Evolutionary conservation across 2,797 vertebrate species (phyloP), one percentile per base, ranked within the genome.

Genomic region (Tapirus indicus): DNA sequence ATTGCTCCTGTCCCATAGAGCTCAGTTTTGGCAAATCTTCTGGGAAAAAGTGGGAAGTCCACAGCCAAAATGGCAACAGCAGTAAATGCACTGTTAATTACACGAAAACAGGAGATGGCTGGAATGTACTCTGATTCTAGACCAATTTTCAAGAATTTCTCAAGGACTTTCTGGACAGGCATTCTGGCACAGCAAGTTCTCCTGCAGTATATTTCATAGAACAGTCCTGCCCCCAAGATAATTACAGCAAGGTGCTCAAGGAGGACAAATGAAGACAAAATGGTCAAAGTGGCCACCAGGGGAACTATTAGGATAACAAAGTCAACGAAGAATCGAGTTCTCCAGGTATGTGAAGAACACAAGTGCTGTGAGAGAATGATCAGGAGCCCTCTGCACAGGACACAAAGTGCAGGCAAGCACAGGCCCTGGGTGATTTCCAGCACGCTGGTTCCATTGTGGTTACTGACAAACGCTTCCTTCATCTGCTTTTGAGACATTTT

Each of bases 1-100:
- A 99, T 99, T n/a, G 99, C 98, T 9, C 99, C 99, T 0, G 99
- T 99, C 47, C 99, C 99, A 13, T 99, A 99, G 44, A 99, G 99
- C 98, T 99, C 99, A 0, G 99, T 98, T 98, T 99, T 99, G n/a
- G 99, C 99, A 2, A 99, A 99, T 64, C 99, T 99, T 91, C 99
- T 99, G 0, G 99, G 99, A 4, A 99, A 99, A 66, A 99, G 98
- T 0, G 98, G 99, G 78, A 99, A 99, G 98, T 99, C 99, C 62
- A 99, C 99, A 0, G 99, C 99, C 69, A 99, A 98, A 95, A 99
- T 99, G 98, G 99, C 99, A 98, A 99, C 99, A 60, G 99, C 99
- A 0, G 99, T 99, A 98, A 99, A 98, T 80, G 99, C 97, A 2
- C 99, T 99, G 82, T 99, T 98, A 74, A 99, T 99, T 74, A 99